Percentiles rank a stretch among this genome's conserved stretches.
phyloP scores from a whole-genome alignment of 2,888 invertebrate genomes.

The Blera fallax region DNA sequence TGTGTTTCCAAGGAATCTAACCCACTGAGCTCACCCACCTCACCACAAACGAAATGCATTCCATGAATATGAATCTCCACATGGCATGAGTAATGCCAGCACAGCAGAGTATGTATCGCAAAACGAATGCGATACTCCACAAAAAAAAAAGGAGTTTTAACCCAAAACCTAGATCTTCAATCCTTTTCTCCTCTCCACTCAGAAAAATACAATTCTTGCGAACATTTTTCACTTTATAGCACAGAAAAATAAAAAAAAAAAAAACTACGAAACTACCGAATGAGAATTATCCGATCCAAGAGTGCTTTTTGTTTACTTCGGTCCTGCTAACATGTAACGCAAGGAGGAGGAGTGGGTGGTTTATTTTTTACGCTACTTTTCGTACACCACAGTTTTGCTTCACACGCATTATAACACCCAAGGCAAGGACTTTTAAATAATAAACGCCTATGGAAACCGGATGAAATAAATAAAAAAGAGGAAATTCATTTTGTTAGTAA shows the following conservation, averaged over 20 bases:
- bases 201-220: slow-evolving; percentile 37
- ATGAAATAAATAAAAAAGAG: slow-evolving; percentile 25
- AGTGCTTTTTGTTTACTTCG: slow-evolving; percentile 59
- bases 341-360: background rate
- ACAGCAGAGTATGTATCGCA: slow-evolving; percentile 20
- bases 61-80: slow-evolving; percentile 23
- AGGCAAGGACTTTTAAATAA: slow-evolving; percentile 33
- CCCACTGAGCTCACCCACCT: slow-evolving; percentile 4
- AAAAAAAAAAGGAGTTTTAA: slow-evolving; percentile 32
- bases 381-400: slow-evolving; percentile 12
- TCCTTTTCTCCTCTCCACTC: background rate
- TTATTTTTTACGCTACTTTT: slow-evolving; percentile 30
- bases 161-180: slow-evolving; percentile 54
- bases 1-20: slow-evolving; percentile 8
- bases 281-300: slow-evolving; percentile 51
- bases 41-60: slow-evolving; percentile 41
- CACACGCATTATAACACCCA: slow-evolving; percentile 56
- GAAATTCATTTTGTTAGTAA: slow-evolving; percentile 11
- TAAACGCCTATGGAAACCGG: slow-evolving; percentile 30
- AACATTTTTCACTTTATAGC: slow-evolving; percentile 45
- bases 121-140: slow-evolving; percentile 17
- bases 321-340: background rate
- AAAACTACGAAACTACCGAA: slow-evolving; percentile 11
- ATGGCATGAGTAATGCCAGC: slow-evolving; percentile 22
- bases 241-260: slow-evolving; percentile 14